Conservation (phyloP, 2,113 vertebrate genomes). For the Cinclus mexicanus region DNA sequence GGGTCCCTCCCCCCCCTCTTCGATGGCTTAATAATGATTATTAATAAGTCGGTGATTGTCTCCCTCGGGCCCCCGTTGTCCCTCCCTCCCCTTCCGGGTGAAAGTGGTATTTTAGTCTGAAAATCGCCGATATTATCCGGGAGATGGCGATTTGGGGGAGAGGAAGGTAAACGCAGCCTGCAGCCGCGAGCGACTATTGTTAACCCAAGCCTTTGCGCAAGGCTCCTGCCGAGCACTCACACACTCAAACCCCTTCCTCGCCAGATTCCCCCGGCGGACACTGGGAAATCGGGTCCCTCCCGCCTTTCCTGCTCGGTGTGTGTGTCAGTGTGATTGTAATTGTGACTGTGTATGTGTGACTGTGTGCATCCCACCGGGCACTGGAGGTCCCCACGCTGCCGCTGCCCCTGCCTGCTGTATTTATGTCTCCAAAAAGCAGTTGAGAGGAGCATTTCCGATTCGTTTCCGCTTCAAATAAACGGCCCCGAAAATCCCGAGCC, state of each 20-base stretch:
- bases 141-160: not conserved
- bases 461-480: slow-evolving; percentile 76
- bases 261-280: not conserved
- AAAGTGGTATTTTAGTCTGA: not conserved
- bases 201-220: not conserved
- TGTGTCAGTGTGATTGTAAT: not conserved
- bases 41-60: not conserved
- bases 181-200: not conserved
- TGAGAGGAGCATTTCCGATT: slow-evolving; percentile 76
- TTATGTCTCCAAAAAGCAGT: slow-evolving; percentile 44
- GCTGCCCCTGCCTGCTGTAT: not conserved
- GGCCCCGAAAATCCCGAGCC: slow-evolving; percentile 67
- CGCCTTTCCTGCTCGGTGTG: not conserved
- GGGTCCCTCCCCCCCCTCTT: not conserved
- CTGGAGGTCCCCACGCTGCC: not conserved
- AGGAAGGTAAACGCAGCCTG: not conserved
- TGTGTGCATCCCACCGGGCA: not conserved
- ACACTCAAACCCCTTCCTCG: not conserved
- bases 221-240: not conserved
- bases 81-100: not conserved
- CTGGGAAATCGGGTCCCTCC: not conserved
- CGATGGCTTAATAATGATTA: not conserved
- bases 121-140: not conserved
- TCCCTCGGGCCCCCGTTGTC: not conserved
- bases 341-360: not conserved